phyloP scores from a whole-genome alignment of 2,113 vertebrate species.

The Dipodomys merriami region DNA sequence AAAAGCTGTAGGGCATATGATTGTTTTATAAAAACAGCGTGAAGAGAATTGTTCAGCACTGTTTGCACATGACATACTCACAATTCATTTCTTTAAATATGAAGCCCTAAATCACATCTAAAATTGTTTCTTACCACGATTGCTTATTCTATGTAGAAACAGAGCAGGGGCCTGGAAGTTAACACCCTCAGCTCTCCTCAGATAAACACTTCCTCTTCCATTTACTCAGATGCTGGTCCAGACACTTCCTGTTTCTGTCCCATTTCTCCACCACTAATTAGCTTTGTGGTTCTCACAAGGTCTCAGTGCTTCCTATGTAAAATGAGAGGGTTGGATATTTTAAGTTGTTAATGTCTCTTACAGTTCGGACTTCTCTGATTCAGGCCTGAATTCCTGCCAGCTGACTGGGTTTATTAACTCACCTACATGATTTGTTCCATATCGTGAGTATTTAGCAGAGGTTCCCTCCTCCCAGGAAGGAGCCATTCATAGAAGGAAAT shows the following conservation, averaged over 20 bases:
- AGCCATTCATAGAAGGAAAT: background rate
- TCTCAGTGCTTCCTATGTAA: background rate
- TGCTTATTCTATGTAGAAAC: background rate
- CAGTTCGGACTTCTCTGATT: constrained; percentile 32
- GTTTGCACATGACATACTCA: constrained; percentile 40
- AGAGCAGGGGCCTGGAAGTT: background rate
- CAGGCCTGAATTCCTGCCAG: background rate
- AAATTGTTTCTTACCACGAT: constrained; percentile 57
- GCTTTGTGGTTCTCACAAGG: background rate
- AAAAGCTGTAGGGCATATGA: background rate
- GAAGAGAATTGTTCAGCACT: constrained; percentile 67
- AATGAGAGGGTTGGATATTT: background rate
- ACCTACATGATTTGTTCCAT: background rate
- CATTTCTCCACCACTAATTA: background rate
- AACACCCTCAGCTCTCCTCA: background rate
- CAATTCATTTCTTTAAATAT: constrained; percentile 66
- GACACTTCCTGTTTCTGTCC: background rate
- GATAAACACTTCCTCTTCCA: background rate
- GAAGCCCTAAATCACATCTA: constrained; percentile 50
- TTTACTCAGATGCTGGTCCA: constrained; percentile 2
- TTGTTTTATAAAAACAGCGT: constrained; percentile 60
- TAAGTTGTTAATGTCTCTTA: background rate
- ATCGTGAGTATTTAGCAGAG: background rate
- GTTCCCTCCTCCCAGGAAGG: background rate
- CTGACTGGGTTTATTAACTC: background rate